A percentile compares a stretch with the other conserved stretches of the same genome.
Conservation (phyloP, 64 coral and sea anemone species). For the Astreopora myriophthalma region DNA sequence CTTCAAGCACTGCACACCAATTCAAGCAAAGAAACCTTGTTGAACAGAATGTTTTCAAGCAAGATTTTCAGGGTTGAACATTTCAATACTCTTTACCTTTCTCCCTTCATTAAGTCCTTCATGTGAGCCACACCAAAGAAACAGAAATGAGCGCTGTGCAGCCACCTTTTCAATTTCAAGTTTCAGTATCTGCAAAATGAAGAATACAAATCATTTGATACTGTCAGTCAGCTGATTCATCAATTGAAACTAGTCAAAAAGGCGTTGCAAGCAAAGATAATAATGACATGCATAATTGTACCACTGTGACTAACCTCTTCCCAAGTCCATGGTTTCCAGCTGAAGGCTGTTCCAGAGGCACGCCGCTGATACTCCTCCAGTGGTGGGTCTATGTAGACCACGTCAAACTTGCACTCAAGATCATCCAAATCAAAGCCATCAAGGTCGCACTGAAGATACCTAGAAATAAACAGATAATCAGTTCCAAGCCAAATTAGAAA, state of each 20-base stretch:
- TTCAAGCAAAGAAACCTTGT: background rate
- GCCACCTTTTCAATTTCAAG: constrained; percentile 94
- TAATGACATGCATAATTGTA: too few relatives aligned
- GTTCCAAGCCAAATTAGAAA: too few relatives aligned
- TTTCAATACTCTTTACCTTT: constrained; percentile 66
- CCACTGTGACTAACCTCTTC: constrained; percentile 81
- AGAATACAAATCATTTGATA: too few relatives aligned
- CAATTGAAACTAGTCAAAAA: too few relatives aligned
- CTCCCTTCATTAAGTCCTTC: constrained; percentile 93
- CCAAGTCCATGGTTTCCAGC: constrained; percentile 98
- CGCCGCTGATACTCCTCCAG: constrained; percentile 97
- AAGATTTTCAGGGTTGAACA: background rate
- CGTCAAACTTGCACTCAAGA: constrained; percentile 98
- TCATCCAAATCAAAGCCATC: constrained; percentile 83
- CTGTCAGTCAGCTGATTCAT: too few relatives aligned
- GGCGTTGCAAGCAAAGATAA: too few relatives aligned
- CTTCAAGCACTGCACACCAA: constrained; percentile 66
- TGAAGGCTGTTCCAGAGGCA: constrained; percentile 81
- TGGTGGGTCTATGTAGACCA: constrained; percentile 93
- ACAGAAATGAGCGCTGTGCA: constrained; percentile 92
- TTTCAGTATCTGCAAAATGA: constrained; percentile 79
- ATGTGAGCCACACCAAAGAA: constrained; percentile 98
- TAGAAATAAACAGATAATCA: background rate
- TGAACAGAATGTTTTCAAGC: background rate
- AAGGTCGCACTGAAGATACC: constrained; percentile 93